These are phyloP conservation scores for Cyclura pinguis DNA, from an alignment of 2,797 vertebrate species.

Conservation along the genomic window DNA sequence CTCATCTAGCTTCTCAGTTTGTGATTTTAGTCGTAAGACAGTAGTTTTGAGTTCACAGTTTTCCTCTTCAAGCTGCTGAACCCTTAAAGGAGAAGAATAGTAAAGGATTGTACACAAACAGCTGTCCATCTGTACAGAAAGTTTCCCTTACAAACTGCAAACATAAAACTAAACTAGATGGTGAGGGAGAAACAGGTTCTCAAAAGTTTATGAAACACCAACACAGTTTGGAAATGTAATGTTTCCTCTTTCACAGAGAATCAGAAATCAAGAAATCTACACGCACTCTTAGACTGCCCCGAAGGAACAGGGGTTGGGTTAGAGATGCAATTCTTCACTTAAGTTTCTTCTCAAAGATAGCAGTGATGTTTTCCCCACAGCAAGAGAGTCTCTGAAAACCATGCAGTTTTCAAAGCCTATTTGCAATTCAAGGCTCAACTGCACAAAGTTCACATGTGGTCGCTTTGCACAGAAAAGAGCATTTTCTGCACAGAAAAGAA, in stretches of 20 bases:
- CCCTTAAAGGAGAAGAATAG: constrained; percentile 75
- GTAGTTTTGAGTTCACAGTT: constrained; percentile 84
- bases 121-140: background rate
- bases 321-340: no score
- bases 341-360: no score
- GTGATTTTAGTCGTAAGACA: constrained; percentile 89
- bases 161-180: background rate
- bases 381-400: no score
- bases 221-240: background rate
- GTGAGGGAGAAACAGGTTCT: background rate
- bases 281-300: background rate
- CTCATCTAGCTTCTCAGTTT: constrained; percentile 94
- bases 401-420: no score
- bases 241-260: background rate
- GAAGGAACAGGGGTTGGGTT: background rate
- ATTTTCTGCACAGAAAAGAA: no score
- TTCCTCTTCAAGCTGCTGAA: constrained; percentile 92
- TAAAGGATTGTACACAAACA: constrained; percentile 34
- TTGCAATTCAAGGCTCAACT: no score
- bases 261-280: background rate
- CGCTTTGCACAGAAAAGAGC: no score
- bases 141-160: background rate
- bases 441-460: no score
- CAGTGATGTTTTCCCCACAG: no score
- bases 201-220: background rate